Conservation (phyloP, 2,113 vertebrate species). For the Vulpes vulpes region DNA sequence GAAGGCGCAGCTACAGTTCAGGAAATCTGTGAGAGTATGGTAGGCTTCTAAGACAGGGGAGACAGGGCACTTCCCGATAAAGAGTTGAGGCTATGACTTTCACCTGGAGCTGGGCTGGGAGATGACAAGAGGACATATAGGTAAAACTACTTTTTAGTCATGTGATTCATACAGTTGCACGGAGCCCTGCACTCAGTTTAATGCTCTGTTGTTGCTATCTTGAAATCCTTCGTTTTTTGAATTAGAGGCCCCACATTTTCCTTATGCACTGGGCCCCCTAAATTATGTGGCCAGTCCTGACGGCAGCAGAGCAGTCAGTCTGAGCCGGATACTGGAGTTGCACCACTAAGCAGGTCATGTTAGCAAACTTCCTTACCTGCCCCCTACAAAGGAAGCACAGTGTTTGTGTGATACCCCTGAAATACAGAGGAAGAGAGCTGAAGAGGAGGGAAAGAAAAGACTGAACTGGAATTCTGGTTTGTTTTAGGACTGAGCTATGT, state of each 20-base stretch:
- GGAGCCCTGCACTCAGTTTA: neutral
- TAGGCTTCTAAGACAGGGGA: neutral
- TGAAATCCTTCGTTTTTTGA: conserved; percentile 39
- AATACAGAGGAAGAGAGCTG: neutral
- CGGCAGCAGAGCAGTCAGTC: neutral
- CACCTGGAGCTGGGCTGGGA: neutral
- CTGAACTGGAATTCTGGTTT: neutral
- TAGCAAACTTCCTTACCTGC: neutral
- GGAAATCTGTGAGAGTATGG: neutral
- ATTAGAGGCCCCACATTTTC: neutral
- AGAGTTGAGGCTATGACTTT: neutral
- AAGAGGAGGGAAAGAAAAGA: neutral
- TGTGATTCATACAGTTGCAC: neutral
- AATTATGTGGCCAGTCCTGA: neutral
- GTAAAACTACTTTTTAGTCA: rapidly evolving
- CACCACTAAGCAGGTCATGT: too few relatives aligned
- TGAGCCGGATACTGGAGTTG: neutral
- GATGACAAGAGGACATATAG: too few relatives aligned
- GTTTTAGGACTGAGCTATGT: neutral
- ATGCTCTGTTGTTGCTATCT: neutral
- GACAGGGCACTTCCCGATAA: neutral
- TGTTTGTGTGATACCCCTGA: neutral
- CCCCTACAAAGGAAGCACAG: neutral
- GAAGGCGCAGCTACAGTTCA: neutral
- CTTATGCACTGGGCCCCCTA: neutral